Base-by-base conservation (phyloP, 2,888 invertebrate species). In the Ennomos quercinarius region DNA sequence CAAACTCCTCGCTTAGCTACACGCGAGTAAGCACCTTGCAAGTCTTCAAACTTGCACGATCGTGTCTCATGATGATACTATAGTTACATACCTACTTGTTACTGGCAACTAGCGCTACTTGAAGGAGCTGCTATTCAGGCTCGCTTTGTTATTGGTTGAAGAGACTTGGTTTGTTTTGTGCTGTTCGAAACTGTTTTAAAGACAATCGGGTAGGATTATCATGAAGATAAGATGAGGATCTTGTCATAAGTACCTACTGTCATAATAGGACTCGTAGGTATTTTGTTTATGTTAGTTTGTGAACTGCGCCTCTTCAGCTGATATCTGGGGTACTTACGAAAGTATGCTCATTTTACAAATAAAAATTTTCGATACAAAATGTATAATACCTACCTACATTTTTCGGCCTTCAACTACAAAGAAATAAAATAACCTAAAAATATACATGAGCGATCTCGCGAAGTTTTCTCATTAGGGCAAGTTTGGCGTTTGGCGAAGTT, bases 401-500 rank as follows among this genome's bases (percentile, higher is more conserved):
- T 36, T 12, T 39, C 46, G 43, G 37, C 50, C 51, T 44, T 53
- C 49, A 58, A 53, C 11, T 57, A 8, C 27, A 36, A 11, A 44
- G 41, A 57, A 53, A 58, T 62, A 62, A 66, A 63, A 67, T 64
- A 68, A 63, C 68, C 70, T 66, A 68, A 67, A 67, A 72, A 66
- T 67, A 57, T 72, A 67, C 68, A 70, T 60, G 68, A 56, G 64
- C 48, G 67, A 67, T 65, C 61, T 69, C 49, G 61, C 12, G 49
- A 80, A 80, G 73, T 80, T 80, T 77, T 73, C 78, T 80, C 78
- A 74, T 80, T 79, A 80, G 64, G 67, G 13, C 61, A 75, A 80
- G 71, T 78, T 77, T 68, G 77, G 68, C 70, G 69, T 69, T 63
- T 64, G 66, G 66, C 64, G 59, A 71, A 74, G 61, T 71, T 68